Conservation (phyloP, 2,113 vertebrate genomes). For the Cyanocitta stelleri region DNA sequence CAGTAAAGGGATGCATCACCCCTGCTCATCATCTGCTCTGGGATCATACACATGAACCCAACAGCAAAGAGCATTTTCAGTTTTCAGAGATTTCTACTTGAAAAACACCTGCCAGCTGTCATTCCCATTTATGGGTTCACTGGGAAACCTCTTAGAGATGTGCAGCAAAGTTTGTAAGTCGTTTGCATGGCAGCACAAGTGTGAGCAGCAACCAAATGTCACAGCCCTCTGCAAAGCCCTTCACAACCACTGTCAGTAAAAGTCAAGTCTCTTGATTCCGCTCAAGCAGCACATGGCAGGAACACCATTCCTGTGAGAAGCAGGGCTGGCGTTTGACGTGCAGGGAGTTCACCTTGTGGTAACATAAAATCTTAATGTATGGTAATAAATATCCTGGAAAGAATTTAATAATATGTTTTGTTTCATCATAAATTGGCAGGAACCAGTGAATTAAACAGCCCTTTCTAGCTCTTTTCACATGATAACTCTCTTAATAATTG, state of each 20-base stretch:
- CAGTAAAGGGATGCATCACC: too few species aligned
- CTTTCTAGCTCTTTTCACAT: background rate
- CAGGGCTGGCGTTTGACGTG: background rate
- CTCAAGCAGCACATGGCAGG: background rate
- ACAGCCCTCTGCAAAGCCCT: background rate
- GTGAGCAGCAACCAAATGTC: background rate
- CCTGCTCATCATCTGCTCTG: background rate
- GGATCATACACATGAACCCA: rapidly evolving
- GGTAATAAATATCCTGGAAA: background rate
- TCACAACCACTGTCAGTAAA: background rate
- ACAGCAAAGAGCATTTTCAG: background rate
- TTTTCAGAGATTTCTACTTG: background rate
- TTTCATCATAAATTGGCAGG: background rate
- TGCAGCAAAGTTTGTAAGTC: background rate
- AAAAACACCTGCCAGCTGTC: background rate
- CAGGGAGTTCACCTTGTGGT: background rate
- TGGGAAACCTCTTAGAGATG: background rate
- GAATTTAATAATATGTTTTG: background rate
- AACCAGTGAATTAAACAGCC: background rate
- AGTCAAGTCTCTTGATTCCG: background rate
- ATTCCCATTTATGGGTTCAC: background rate
- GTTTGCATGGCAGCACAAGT: background rate
- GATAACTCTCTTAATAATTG: background rate
- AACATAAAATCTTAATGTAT: background rate
- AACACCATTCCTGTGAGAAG: background rate